These are phyloP conservation scores for Pogonocherus hispidulus DNA, from an alignment of 2,888 invertebrate genomes.

Conservation along the genomic window DNA sequence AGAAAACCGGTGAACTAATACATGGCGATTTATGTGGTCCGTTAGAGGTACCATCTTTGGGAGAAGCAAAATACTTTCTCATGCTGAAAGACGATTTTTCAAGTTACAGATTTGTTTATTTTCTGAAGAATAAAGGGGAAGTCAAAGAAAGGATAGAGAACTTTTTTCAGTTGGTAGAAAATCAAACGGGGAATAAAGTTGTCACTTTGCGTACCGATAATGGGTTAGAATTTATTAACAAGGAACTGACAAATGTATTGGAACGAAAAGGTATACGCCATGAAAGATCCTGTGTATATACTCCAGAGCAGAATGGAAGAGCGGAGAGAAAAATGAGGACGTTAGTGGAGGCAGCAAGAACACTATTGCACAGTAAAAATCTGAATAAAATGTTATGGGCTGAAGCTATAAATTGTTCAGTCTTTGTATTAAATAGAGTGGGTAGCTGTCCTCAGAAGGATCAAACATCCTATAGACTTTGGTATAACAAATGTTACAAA, in stretches of 20 bases:
- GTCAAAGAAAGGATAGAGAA: background rate
- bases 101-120: background rate
- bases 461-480: background rate
- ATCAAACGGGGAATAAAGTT: background rate
- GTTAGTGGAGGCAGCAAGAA: background rate
- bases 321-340: background rate
- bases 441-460: background rate
- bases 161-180: background rate
- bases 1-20: too few species aligned
- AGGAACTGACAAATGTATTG: background rate
- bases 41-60: background rate
- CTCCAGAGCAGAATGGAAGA: background rate
- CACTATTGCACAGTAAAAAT: background rate
- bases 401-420: background rate
- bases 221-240: background rate
- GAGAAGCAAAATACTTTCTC: background rate
- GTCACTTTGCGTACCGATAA: background rate
- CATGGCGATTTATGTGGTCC: background rate
- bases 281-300: background rate
- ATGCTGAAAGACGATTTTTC: background rate
- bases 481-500: background rate
- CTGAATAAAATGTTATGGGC: background rate
- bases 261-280: background rate
- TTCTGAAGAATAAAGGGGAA: background rate
- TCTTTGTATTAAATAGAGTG: background rate